A percentile compares a stretch with the other conserved stretches of the same genome.
Evolutionary conservation across 2,113 vertebrate genomes (phyloP).

Genomic region (Phalacrocorax carbo): DNA sequence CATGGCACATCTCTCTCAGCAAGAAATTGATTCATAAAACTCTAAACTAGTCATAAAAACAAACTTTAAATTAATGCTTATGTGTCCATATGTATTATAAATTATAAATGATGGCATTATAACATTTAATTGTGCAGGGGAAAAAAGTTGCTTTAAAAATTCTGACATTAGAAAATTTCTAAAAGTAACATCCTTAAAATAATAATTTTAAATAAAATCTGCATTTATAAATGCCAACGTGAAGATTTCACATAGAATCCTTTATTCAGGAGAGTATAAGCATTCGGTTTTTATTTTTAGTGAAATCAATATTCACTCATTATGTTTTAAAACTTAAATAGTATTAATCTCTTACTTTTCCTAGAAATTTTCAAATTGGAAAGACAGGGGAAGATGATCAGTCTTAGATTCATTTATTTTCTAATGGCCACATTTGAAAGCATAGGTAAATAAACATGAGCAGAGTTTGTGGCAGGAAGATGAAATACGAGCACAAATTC

Average conservation of each 20-base stretch:
- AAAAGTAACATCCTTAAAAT: neutral
- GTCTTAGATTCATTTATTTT: neutral
- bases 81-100: neutral
- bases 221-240: too few relatives aligned
- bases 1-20: neutral
- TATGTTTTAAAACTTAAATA: neutral
- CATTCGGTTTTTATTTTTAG: neutral
- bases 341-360: neutral
- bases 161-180: neutral
- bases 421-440: neutral
- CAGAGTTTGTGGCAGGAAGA: neutral
- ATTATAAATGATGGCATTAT: neutral
- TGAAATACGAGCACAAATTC: neutral
- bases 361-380: neutral
- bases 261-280: too few relatives aligned
- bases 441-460: neutral
- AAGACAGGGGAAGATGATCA: neutral
- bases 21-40: neutral
- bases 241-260: too few relatives aligned
- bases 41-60: neutral
- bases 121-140: neutral
- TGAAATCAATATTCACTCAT: neutral
- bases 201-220: too few relatives aligned
- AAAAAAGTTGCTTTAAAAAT: neutral
- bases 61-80: neutral